Conservation (phyloP, 2,888 invertebrate genomes). For the Pterostichus niger region DNA sequence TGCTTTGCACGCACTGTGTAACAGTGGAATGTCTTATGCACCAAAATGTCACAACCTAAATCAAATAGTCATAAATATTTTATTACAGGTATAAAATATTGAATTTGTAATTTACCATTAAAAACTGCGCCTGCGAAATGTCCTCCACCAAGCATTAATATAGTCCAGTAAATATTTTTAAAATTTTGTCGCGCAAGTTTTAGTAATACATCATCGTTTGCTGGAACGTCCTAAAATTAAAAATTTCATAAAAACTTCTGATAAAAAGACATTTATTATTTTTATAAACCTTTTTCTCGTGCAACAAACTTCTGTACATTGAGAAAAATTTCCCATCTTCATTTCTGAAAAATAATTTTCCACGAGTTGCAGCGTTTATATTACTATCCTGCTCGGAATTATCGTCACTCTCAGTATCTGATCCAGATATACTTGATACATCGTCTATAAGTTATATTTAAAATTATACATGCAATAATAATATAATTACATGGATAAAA, state of each 20-base stretch:
- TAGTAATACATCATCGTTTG: conserved; percentile 73
- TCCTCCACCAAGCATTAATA: conserved; percentile 92
- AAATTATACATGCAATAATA: not conserved
- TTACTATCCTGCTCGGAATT: conserved; percentile 75
- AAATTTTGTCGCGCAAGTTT: conserved; percentile 73
- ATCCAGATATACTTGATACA: conserved; percentile 84
- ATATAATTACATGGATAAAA: conserved; percentile 5
- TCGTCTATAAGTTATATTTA: conserved; percentile 77
- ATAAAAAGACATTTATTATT: conserved; percentile 21
- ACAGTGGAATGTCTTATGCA: conserved; percentile 91
- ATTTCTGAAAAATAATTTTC: conserved; percentile 88
- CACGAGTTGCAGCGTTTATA: conserved; percentile 77
- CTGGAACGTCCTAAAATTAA: conserved; percentile 73
- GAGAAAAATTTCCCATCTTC: conserved; percentile 84
- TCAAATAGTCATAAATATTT: not conserved
- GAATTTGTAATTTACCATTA: conserved; percentile 74
- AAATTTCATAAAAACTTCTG: not conserved
- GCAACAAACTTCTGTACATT: conserved; percentile 86
- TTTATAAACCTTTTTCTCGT: conserved; percentile 83
- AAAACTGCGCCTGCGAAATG: conserved; percentile 89
- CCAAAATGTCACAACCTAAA: conserved; percentile 78
- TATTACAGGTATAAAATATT: not conserved
- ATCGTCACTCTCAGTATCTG: conserved; percentile 79
- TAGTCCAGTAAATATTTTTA: conserved; percentile 80
- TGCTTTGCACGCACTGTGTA: conserved; percentile 92